Evolutionary conservation across 2,113 vertebrate genomes (phyloP).

Genomic region (Himantopus leucocephalus): DNA sequence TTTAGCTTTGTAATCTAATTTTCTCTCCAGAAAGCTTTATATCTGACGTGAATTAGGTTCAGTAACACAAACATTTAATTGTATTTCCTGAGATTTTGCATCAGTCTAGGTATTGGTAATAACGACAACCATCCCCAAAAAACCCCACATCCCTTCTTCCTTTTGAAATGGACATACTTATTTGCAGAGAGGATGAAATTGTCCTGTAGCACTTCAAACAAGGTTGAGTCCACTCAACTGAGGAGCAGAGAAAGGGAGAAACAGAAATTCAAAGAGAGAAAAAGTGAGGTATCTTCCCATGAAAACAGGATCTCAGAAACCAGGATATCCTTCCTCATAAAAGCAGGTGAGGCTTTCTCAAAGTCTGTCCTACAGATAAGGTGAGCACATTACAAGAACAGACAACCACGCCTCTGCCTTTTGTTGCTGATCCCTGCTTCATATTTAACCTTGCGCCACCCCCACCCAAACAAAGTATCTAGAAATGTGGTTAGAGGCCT

Average conservation of each 20-base stretch:
- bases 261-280: fast-evolving
- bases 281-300: not conserved
- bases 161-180: not conserved
- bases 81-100: not conserved
- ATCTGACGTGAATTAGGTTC: not conserved
- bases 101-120: not conserved
- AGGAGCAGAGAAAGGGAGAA: not conserved
- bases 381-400: not conserved
- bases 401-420: not conserved
- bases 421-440: not conserved
- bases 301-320: not conserved
- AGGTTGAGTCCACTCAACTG: not conserved
- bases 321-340: not conserved
- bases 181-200: not conserved
- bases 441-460: not conserved
- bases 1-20: not conserved
- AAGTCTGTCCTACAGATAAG: not conserved
- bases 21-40: not conserved
- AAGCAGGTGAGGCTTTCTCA: not conserved
- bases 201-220: not conserved
- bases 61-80: not conserved
- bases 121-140: not conserved
- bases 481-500: not conserved
- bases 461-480: not conserved
- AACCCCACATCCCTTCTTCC: not conserved